Evolutionary conservation across 92 coral and sea anemone species (phyloP).

Genomic region (Umimayanthus kanabou): DNA sequence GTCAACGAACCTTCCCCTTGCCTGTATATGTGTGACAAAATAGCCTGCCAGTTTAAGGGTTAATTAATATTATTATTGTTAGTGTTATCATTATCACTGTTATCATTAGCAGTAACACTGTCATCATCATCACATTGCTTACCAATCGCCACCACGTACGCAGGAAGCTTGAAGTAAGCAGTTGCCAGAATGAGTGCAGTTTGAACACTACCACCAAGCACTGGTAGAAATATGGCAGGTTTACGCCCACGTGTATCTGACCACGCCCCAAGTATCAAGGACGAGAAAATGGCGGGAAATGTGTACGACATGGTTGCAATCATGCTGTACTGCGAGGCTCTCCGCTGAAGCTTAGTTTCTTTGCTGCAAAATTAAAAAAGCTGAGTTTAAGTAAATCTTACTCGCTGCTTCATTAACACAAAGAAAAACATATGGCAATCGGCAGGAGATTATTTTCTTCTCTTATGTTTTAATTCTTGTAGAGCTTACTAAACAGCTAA

Average conservation of each 20-base stretch:
- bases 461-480: too few relatives aligned
- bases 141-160: constrained; percentile 55
- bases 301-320: constrained; percentile 48
- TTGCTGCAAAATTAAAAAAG: not conserved
- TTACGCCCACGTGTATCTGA: constrained; percentile 57
- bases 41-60: too few relatives aligned
- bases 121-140: not conserved
- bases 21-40: too few relatives aligned
- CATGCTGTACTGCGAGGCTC: constrained; percentile 51
- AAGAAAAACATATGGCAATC: too few relatives aligned
- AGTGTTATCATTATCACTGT: too few relatives aligned
- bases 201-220: constrained; percentile 46
- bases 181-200: constrained; percentile 42
- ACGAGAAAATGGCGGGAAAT: constrained; percentile 56
- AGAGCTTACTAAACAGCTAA: too few relatives aligned
- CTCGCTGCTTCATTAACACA: too few relatives aligned
- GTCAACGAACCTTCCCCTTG: too few relatives aligned
- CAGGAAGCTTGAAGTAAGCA: constrained; percentile 44
- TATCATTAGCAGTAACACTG: too few relatives aligned
- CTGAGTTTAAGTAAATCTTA: not conserved
- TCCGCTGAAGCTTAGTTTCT: constrained; percentile 43
- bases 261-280: constrained; percentile 56
- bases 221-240: constrained; percentile 47
- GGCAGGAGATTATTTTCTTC: too few relatives aligned
- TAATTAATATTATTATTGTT: too few relatives aligned